Evolutionary conservation across 2,888 invertebrate species (phyloP), one percentile per base, ranked within the genome.

Genomic region (Noctua janthina): DNA sequence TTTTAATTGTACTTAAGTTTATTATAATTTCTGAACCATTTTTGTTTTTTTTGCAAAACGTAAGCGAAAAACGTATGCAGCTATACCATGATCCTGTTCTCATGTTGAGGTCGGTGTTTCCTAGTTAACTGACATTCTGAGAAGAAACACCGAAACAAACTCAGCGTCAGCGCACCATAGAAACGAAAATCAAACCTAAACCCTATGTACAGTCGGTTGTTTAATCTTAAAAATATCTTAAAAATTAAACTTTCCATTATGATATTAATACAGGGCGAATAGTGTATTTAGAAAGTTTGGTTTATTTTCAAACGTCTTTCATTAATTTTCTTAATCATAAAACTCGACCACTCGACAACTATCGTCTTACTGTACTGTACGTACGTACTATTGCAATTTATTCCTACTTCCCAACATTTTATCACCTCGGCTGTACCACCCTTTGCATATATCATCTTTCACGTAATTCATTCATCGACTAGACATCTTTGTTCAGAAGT

Each of bases 71-170:
- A n/a, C 29, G 29, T 49, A 20, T 15, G 49, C 71, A 70, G 81
- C 29, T 70, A 64, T 29, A 43, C 62, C 46, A 62, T 20, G 0
- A 1, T 35, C 51, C 82, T 81, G 15, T n/a, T 43, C 62, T 82
- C 73, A 15, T 62, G 51, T 43, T 43, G 59, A 35, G 1, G 20
- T 43, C 73, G 29, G 51, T 64, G n/a, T 62, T 79, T 82, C 79
- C 20, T 81, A 62, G 62, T 23, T 71, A 51, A 71, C 62, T 82
- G 72, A 51, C 59, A 13, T n/a, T 51, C 23, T 81, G 78, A 71
- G 78, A 81, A 79, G 78, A 81, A 78, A 49, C 59, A 72, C 62
- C 29, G 51, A 81, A 79, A 79, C 78, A 81, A 79, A 81, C 71
- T 81, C 82, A 78, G 71, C 43, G 49, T 81, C 72, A 71, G 3